Base-by-base conservation (phyloP, 2,888 invertebrate genomes). In the Caenorhabditis sp. region DNA sequence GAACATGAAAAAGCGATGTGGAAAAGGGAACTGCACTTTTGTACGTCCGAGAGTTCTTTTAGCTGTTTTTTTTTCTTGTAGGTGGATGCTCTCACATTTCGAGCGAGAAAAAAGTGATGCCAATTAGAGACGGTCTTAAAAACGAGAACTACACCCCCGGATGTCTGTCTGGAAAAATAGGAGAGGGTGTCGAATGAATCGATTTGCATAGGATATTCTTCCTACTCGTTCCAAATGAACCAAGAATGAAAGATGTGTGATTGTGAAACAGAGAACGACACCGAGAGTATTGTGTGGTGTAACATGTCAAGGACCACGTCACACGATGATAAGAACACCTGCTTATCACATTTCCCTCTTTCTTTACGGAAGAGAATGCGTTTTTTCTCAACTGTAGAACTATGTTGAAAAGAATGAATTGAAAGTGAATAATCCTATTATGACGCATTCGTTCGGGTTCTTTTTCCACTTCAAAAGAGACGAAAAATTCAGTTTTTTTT, bases 91-190 rank as follows among this genome's bases (percentile, higher is more conserved):
- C 48, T 46, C 48, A 3, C 1, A 37, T 61, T 61, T 27, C 48
- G 22, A 35, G 61, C n/a, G n/a, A n/a, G n/a, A n/a, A n/a, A n/a
- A n/a, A 39, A 46, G 41, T 41, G 66, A 56, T 56, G 46, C 66
- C 56, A 56, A 66, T 66, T 56, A 66, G 56, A 46, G 39, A 30
- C 48, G 22, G 24, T 39, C 45, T 46, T 39, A 41, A 56, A 50
- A 66, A 66, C 48, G 48, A 56, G 56, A 66, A 66, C 48, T 56
- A 66, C 56, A 56, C 55, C 37, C 65, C 17, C 50, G 39, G 61
- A 22, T 61, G 46, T 61, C 50, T 48, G 30, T 39, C 8, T 11
- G n/a, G 27, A 50, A n/a, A 43, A 50, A 24, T 50, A 37, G 61
- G 9, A 22, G 11, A 32, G 26, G 48, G n/a, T 35, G 5, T 37